Base-by-base conservation (phyloP, 2,113 vertebrate species). In the Malaclemys terrapin region DNA sequence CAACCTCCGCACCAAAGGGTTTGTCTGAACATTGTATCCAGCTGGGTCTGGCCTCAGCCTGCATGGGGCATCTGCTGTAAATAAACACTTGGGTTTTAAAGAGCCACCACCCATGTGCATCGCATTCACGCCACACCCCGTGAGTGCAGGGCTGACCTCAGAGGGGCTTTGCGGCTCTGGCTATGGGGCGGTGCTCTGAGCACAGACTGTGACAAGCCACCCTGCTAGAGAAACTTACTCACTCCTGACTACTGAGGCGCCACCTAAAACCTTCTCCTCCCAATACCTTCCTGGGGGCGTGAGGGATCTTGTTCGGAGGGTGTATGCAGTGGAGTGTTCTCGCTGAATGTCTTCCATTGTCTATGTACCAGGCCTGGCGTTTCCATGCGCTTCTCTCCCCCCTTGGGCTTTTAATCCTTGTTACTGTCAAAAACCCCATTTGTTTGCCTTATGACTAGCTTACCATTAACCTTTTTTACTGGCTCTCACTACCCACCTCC, bases 91-190 rank as follows among this genome's bases (percentile, higher is more conserved):
- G 50, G n/a, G 59, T 19, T 45, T 69, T 72, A 82, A 82, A 69
- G 29, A 54, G 49, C 49, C 19, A 53, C 27, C 57, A 69, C 49
- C 49, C 49, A 25, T 22, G n/a, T 17, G 50, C 50, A 27, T 25
- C n/a, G 11, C 25, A 14, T 9, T 0, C 1, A 10, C 17, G n/a
- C 27, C 1, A 0, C 1, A 20, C 57, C 88, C 87, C 78, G 69
- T 1, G 24, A 57, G 65, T 10, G 27, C 49, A 29, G 78, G 45
- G 31, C 54, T 50, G 31, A n/a, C 62, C 62, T 78, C n/a, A 42
- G 16, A 35, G 49, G n/a, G 29, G 29, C 79, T 80, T 35, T 65
- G 59, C 59, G 5, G 24, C 27, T 59, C 65, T 65, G 17, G n/a
- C n/a, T n/a, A 5, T n/a, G 6, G 38, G 38, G 72, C 3, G 4